These are phyloP conservation scores for Zosterops lateralis DNA, from an alignment of 2,113 vertebrate genomes.

Conservation along the genomic window DNA sequence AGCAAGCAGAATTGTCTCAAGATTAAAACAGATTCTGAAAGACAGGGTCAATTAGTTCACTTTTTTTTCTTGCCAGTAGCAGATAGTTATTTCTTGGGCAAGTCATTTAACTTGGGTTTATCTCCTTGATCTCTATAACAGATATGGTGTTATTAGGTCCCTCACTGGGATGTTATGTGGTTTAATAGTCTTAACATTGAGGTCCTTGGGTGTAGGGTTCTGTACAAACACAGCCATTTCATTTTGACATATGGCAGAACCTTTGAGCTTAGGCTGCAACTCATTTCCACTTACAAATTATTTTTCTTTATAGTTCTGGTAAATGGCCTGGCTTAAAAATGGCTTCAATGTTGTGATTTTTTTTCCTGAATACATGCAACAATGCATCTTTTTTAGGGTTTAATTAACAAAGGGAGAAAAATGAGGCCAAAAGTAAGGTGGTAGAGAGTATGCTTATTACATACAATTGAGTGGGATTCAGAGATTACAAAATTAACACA, in stretches of 20 bases:
- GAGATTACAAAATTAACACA: neutral
- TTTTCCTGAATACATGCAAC: neutral
- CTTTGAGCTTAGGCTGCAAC: neutral
- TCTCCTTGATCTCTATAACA: constrained; percentile 29
- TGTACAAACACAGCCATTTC: constrained; percentile 9
- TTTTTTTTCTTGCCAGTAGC: constrained; percentile 6
- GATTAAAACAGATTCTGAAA: constrained; percentile 12
- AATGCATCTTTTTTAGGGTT: too few species aligned
- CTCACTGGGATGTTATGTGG: neutral
- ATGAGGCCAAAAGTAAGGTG: neutral
- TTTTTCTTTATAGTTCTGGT: neutral
- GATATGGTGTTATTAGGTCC: constrained; percentile 24
- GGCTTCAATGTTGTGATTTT: neutral
- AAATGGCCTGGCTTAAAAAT: neutral
- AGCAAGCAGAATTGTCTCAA: neutral
- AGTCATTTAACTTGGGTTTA: constrained; percentile 41
- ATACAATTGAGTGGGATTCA: neutral
- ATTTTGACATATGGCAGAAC: neutral
- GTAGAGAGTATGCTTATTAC: neutral
- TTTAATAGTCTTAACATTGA: constrained; percentile 6
- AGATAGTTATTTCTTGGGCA: constrained; percentile 16
- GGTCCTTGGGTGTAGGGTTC: neutral
- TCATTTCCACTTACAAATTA: neutral
- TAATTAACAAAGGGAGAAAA: neutral
- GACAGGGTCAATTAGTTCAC: constrained; percentile 2